Percentiles rank a stretch among this genome's conserved stretches.
phyloP scores from a whole-genome alignment of 2,113 vertebrate genomes.

The Leptosomus discolor region DNA sequence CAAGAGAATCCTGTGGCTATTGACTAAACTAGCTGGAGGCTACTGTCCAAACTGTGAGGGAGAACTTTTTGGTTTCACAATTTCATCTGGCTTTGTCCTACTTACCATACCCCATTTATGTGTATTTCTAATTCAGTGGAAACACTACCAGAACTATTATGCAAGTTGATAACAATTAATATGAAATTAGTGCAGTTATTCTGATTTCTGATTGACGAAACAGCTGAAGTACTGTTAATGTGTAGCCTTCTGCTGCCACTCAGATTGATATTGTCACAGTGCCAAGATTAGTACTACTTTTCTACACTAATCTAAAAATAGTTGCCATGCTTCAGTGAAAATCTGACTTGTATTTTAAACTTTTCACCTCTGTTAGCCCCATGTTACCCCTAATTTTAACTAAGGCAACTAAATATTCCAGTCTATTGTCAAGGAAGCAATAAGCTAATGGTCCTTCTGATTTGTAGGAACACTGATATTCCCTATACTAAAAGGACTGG shows the following conservation, averaged over 20 bases:
- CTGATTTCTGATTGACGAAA: neutral
- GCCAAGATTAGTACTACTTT: constrained; percentile 39
- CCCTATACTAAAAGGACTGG: neutral
- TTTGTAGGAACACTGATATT: neutral
- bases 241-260: constrained; percentile 1
- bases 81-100: neutral
- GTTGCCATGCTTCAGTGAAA: neutral
- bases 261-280: neutral
- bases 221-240: neutral
- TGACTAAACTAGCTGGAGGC: neutral
- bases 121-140: neutral
- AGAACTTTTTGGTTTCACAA: neutral
- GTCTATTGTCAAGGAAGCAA: neutral
- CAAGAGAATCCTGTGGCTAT: neutral
- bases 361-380: neutral
- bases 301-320: constrained; percentile 45
- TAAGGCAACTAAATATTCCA: neutral
- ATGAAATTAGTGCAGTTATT: neutral
- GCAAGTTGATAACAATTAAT: neutral
- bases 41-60: neutral
- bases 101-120: neutral
- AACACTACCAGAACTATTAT: neutral
- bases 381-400: neutral
- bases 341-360: neutral
- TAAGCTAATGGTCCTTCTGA: neutral